Percentiles rank a stretch among this genome's conserved stretches.
These are phyloP conservation scores for Tetrapedia diversipes DNA, from an alignment of 2,888 invertebrate species.

Conservation along the genomic window DNA sequence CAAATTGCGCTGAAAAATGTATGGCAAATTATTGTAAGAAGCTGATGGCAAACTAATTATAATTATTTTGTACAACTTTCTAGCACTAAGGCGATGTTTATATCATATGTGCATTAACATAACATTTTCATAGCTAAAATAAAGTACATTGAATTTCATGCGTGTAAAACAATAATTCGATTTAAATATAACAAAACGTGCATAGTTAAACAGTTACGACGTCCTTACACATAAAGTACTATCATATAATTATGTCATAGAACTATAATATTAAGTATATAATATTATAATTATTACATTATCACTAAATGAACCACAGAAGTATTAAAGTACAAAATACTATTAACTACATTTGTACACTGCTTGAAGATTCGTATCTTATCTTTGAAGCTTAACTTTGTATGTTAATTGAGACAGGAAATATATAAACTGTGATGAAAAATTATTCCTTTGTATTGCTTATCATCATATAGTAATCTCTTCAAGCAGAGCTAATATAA, in stretches of 20 bases:
- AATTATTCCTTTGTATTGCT: conserved; percentile 1
- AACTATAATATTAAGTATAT: conserved; percentile 63
- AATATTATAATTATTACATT: conserved; percentile 60
- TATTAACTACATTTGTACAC: conserved; percentile 77
- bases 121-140: conserved; percentile 31
- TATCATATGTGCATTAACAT: conserved; percentile 41
- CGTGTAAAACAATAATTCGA: conserved; percentile 41
- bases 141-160: conserved; percentile 49
- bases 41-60: conserved; percentile 45
- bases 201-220: conserved; percentile 38
- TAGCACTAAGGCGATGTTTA: conserved; percentile 54
- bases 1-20: conserved; percentile 28
- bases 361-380: conserved; percentile 65
- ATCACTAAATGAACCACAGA: conserved; percentile 61
- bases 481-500: conserved; percentile 66
- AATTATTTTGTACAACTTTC: conserved; percentile 54
- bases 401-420: conserved; percentile 16
- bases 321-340: conserved; percentile 74
- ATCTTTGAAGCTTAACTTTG: conserved; percentile 43
- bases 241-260: conserved; percentile 44
- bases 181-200: conserved; percentile 46
- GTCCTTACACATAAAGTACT: conserved; percentile 31
- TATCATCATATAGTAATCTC: conserved; percentile 22
- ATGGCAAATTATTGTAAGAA: conserved; percentile 37
- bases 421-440: conserved; percentile 1